These are phyloP conservation scores for Vollenhovia emeryi DNA, from an alignment of 1,140 invertebrate genomes.

Conservation along the genomic window DNA sequence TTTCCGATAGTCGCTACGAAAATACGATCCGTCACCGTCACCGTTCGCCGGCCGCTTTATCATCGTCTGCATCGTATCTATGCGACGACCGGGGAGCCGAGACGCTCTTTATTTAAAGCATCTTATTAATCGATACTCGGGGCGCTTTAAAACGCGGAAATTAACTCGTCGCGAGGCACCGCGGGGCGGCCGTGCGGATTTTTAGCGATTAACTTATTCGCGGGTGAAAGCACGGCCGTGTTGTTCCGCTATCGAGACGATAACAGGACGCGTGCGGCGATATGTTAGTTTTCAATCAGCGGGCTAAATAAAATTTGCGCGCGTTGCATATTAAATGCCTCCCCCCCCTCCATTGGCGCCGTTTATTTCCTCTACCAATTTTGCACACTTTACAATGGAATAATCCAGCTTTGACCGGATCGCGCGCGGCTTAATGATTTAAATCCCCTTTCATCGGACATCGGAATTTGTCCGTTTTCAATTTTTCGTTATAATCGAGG, in stretches of 20 bases:
- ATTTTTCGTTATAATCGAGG: conserved; percentile 1
- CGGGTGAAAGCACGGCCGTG: background rate
- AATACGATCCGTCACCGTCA: conserved; percentile 7
- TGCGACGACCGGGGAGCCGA: background rate
- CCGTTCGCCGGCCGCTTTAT: background rate
- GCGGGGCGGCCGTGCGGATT: background rate
- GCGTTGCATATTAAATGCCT: background rate
- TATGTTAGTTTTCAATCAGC: conserved; percentile 35
- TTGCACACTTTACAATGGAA: background rate
- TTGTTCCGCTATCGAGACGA: background rate
- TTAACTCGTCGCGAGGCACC: background rate
- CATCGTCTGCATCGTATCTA: background rate
- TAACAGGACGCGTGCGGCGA: background rate
- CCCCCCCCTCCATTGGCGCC: background rate
- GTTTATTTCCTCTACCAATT: background rate
- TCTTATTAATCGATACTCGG: conserved; percentile 15
- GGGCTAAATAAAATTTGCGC: background rate
- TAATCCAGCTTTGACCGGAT: conserved; percentile 1
- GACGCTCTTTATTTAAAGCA: conserved; percentile 6
- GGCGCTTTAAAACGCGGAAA: background rate
- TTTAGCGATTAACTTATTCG: background rate
- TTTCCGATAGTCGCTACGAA: conserved; percentile 14
- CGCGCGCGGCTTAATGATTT: background rate
- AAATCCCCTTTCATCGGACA: background rate
- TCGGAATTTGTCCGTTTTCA: background rate